Conservation (phyloP, 2,797 vertebrate genomes). For the Anniella stebbinsi region DNA sequence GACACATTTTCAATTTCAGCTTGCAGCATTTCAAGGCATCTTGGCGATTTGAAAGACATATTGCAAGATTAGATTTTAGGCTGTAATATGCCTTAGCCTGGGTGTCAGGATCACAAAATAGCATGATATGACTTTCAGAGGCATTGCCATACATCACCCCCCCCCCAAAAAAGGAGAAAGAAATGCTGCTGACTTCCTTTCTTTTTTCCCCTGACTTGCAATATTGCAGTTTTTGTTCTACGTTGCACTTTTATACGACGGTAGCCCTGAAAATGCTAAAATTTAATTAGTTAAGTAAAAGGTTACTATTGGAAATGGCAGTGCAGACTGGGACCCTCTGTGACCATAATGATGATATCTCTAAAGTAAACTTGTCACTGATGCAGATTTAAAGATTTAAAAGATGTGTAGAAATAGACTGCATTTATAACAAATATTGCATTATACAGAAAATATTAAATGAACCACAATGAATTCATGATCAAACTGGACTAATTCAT, state of each 20-base stretch:
- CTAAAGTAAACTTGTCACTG: conserved; percentile 11
- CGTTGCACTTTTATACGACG: neutral
- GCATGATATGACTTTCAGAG: neutral
- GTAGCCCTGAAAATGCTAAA: conserved; percentile 13
- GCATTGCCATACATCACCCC: neutral
- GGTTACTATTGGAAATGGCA: conserved; percentile 2
- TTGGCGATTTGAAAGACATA: neutral
- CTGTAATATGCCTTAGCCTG: conserved; percentile 2
- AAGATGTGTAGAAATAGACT: neutral
- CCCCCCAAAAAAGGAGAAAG: no score
- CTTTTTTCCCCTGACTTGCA: neutral
- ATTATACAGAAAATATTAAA: conserved; percentile 6
- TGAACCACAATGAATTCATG: neutral
- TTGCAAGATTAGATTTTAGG: neutral
- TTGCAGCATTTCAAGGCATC: conserved; percentile 18
- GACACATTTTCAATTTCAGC: conserved; percentile 26
- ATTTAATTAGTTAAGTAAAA: conserved; percentile 28
- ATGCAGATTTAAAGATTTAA: neutral
- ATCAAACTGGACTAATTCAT: neutral
- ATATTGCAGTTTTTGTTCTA: conserved; percentile 11
- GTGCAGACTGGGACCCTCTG: neutral
- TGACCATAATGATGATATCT: neutral
- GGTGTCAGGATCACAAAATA: conserved; percentile 13
- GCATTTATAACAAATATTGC: neutral
- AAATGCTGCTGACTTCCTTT: neutral